Evolutionary conservation across 2,113 vertebrate species (phyloP).

Genomic region (Psittacus erithacus): DNA sequence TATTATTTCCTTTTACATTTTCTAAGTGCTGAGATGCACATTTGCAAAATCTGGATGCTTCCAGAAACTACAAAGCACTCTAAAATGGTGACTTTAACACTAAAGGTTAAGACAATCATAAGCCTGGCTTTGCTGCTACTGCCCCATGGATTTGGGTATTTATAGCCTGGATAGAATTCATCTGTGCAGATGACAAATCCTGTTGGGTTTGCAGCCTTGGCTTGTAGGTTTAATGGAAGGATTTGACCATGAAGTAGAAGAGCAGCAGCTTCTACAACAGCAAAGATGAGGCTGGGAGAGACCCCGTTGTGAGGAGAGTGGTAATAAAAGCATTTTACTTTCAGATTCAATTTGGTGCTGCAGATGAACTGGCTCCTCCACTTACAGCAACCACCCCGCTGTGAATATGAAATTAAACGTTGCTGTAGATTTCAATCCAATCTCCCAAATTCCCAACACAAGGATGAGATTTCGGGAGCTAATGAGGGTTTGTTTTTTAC

Average conservation of each 20-base stretch:
- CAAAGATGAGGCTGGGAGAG: background rate
- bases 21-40: background rate
- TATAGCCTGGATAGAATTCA: background rate
- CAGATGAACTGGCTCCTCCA: background rate
- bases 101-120: background rate
- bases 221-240: background rate
- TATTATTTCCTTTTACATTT: background rate
- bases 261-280: background rate
- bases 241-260: background rate
- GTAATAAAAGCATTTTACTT: slow-evolving; percentile 9
- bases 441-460: background rate
- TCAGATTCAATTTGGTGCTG: background rate
- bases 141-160: background rate
- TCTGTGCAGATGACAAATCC: background rate
- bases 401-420: background rate
- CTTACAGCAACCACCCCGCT: background rate
- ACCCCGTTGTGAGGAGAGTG: background rate
- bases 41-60: background rate
- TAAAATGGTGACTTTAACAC: background rate
- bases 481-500: slow-evolving; percentile 29
- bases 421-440: background rate
- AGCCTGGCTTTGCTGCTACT: background rate
- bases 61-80: background rate
- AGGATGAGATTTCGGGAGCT: background rate
- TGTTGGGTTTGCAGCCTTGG: background rate